These are phyloP conservation scores for Drosophila kurseongensis DNA, from an alignment of 1,140 invertebrate genomes.

Conservation along the genomic window DNA sequence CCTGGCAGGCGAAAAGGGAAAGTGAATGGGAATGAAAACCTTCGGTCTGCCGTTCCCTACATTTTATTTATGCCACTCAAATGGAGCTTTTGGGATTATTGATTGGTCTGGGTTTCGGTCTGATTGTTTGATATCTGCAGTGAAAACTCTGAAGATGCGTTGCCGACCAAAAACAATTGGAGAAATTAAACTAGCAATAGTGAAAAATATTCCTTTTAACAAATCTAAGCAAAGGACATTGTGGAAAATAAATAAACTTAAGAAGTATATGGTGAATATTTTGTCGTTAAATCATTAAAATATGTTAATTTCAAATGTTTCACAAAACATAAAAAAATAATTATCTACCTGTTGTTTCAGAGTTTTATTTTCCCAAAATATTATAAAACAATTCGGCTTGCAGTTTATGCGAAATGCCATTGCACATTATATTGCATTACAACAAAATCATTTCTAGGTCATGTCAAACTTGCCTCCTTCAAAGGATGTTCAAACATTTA, in stretches of 20 bases:
- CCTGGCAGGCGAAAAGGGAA: slow-evolving; percentile 1
- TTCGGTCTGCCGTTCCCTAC: slow-evolving; percentile 38
- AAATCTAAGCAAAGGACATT: too few relatives aligned
- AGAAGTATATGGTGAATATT: too few relatives aligned
- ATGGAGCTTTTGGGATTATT: slow-evolving; percentile 52
- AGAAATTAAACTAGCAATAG: too few relatives aligned
- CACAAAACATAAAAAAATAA: too few relatives aligned
- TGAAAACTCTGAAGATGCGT: slow-evolving; percentile 1
- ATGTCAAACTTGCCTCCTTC: slow-evolving; percentile 13
- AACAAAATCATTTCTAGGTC: slow-evolving; percentile 2
- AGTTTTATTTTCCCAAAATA: too few relatives aligned
- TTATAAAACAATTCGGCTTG: not conserved
- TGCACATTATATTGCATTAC: not conserved
- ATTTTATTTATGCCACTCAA: slow-evolving; percentile 70
- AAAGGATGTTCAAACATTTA: not conserved
- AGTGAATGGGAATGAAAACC: slow-evolving; percentile 24
- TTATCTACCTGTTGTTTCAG: too few relatives aligned
- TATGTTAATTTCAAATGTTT: too few relatives aligned
- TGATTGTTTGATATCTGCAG: slow-evolving; percentile 26
- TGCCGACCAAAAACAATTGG: not conserved
- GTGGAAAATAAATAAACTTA: too few relatives aligned
- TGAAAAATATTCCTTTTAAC: too few relatives aligned
- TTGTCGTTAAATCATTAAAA: too few relatives aligned
- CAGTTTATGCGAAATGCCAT: not conserved
- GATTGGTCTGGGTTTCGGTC: slow-evolving; percentile 26